These are phyloP conservation scores for Alca torda DNA, from an alignment of 2,797 vertebrate species.

Conservation along the genomic window DNA sequence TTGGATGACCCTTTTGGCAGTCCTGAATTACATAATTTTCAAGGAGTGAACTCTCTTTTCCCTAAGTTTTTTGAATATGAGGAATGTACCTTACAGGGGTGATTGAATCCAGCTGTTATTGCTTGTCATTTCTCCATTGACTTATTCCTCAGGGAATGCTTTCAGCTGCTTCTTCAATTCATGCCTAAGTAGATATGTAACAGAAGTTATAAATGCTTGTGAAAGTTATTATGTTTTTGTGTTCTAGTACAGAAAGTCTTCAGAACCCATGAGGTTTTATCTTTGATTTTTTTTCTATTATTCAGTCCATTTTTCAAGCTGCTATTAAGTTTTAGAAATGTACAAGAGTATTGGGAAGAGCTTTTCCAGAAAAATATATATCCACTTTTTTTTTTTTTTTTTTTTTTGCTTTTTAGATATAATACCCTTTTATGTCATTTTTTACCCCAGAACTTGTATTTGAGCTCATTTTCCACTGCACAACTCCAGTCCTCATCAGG, in stretches of 20 bases:
- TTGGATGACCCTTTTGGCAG: not conserved
- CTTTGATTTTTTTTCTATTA: not conserved
- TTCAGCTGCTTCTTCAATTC: not conserved
- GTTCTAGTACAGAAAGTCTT: not conserved
- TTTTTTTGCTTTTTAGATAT: not conserved
- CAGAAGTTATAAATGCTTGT: not conserved
- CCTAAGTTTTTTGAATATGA: not conserved
- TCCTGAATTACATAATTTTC: not conserved
- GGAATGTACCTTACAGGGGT: not conserved
- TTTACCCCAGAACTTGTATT: not conserved
- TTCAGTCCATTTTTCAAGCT: not conserved
- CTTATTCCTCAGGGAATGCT: not conserved
- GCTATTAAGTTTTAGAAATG: not conserved
- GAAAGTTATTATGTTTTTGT: not conserved
- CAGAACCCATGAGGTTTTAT: not conserved
- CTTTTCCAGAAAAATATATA: not conserved
- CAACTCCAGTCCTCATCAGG: not conserved
- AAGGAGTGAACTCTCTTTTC: not conserved
- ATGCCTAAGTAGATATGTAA: not conserved
- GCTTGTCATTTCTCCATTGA: not conserved
- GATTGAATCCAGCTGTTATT: not conserved
- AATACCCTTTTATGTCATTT: rapidly evolving
- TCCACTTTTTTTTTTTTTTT: not conserved
- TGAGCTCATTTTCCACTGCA: not conserved
- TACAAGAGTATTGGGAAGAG: not conserved